Conservation (phyloP, 2,113 vertebrate species). For the Anolis carolinensis region DNA sequence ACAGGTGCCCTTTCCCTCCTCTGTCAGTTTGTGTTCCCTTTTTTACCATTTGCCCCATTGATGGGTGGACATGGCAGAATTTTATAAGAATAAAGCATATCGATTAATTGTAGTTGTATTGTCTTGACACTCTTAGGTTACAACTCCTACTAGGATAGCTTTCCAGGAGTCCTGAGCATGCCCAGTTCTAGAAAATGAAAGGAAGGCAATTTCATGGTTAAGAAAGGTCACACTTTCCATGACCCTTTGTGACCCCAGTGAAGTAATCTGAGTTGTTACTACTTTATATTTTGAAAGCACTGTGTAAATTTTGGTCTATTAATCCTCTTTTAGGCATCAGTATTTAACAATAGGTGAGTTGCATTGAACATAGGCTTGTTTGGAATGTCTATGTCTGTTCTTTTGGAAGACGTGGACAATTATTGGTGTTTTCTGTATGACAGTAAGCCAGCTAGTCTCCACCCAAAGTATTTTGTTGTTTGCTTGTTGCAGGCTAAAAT, state of each 20-base stretch:
- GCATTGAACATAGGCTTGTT: slow-evolving; percentile 14
- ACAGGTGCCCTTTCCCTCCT: not conserved
- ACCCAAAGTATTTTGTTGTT: not conserved
- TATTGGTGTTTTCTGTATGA: not conserved
- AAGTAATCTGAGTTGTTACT: slow-evolving; percentile 24
- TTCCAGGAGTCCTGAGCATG: not conserved
- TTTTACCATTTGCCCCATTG: not conserved
- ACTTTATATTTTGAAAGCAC: slow-evolving; percentile 38
- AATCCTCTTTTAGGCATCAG: slow-evolving; percentile 33
- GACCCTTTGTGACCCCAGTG: not conserved
- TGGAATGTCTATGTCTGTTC: not conserved
- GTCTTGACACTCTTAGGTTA: not conserved
- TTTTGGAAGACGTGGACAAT: not conserved
- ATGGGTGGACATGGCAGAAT: not conserved
- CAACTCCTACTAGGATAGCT: not conserved
- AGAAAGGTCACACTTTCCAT: not conserved
- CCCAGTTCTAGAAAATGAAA: slow-evolving; percentile 1
- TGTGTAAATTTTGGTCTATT: slow-evolving; percentile 43
- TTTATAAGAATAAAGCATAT: not conserved
- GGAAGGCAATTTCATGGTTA: slow-evolving; percentile 7
- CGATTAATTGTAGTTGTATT: not conserved
- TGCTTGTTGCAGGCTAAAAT: not conserved
- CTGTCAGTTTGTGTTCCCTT: not conserved
- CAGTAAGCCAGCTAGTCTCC: not conserved
- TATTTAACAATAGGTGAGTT: slow-evolving; percentile 41